These are phyloP conservation scores for Drosophila baimaii DNA, from an alignment of 1,140 invertebrate species.

Conservation along the genomic window DNA sequence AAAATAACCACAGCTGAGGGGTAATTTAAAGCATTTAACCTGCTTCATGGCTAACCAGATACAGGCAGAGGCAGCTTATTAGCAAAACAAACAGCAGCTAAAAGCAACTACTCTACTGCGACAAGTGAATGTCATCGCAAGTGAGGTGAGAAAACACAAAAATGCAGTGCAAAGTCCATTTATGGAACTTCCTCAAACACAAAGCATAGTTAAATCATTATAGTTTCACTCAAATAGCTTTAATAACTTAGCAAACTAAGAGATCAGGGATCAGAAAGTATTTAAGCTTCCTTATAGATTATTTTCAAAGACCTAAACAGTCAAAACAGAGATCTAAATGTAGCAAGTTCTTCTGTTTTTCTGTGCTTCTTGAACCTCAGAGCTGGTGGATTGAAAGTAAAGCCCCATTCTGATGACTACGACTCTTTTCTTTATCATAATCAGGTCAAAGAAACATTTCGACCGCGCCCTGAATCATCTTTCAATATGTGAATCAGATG, in stretches of 20 bases:
- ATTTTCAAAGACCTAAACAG: too few relatives aligned
- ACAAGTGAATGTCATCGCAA: constrained; percentile 5
- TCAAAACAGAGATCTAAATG: too few relatives aligned
- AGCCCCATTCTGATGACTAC: constrained; percentile 25
- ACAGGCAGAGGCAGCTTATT: constrained; percentile 59
- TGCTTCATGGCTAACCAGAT: constrained; percentile 59
- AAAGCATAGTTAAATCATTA: background rate
- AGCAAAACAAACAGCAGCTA: constrained; percentile 51
- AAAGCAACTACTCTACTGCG: constrained; percentile 13
- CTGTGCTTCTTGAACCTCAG: background rate
- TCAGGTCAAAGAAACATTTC: constrained; percentile 24
- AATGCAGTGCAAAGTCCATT: constrained; percentile 1
- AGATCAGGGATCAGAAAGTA: background rate
- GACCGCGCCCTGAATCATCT: constrained; percentile 62
- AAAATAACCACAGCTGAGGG: constrained; percentile 25
- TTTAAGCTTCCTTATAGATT: background rate
- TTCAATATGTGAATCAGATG: constrained; percentile 31
- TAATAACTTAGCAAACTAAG: too few relatives aligned
- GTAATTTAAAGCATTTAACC: constrained; percentile 54
- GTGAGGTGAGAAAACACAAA: background rate
- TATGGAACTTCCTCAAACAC: background rate
- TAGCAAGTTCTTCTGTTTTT: background rate
- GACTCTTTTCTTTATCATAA: constrained; percentile 20
- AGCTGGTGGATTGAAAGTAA: constrained; percentile 8
- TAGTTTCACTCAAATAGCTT: too few relatives aligned